Conservation (phyloP, 2,797 vertebrate species). For the Anguilla megastoma region DNA sequence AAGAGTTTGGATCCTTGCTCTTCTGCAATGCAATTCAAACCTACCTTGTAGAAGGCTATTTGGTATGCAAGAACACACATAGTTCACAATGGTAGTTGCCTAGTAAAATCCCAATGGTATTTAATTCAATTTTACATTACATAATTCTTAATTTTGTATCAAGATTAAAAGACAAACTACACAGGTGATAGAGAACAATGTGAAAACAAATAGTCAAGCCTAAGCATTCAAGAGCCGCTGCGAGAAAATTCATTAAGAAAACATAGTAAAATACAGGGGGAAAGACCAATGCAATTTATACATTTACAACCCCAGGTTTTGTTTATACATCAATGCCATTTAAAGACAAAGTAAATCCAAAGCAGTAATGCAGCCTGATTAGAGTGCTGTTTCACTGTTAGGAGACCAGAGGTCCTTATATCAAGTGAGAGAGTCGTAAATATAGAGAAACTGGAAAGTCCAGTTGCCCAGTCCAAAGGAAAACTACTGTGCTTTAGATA, state of each 20-base stretch:
- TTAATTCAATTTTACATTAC: neutral
- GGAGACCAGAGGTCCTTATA: neutral
- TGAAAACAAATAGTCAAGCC: neutral
- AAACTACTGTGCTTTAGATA: neutral
- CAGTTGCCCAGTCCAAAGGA: neutral
- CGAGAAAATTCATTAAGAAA: neutral
- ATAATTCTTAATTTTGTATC: neutral
- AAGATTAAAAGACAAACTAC: neutral
- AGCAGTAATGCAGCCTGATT: neutral
- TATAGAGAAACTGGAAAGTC: neutral
- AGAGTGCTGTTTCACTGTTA: neutral
- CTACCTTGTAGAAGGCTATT: neutral
- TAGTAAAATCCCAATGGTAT: neutral
- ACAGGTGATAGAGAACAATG: neutral
- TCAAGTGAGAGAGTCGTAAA: neutral
- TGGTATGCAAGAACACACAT: neutral
- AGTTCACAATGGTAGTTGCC: neutral
- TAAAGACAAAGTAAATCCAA: neutral
- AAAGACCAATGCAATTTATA: neutral
- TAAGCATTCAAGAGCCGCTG: neutral
- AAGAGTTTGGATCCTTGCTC: neutral
- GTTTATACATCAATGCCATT: neutral
- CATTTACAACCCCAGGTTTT: neutral
- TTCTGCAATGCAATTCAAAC: too few species aligned
- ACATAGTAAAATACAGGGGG: neutral